Evolutionary conservation across 1,140 invertebrate genomes (phyloP).

Genomic region (Apis cerana): DNA sequence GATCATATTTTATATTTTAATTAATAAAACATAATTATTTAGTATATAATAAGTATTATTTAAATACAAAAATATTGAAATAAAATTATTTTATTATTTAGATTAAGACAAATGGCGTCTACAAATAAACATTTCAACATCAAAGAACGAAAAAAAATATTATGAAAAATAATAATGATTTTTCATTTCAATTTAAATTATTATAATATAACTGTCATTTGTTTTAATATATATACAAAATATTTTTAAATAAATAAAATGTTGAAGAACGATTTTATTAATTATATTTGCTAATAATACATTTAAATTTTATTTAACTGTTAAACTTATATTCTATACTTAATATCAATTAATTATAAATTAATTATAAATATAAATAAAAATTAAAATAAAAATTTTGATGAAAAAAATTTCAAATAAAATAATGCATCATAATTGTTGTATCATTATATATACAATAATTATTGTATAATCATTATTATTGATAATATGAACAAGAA

Average conservation of each 20-base stretch:
- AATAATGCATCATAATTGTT: no score
- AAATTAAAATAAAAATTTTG: no score
- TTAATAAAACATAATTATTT: neutral
- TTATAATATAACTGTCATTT: neutral
- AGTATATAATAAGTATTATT: neutral
- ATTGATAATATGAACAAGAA: neutral
- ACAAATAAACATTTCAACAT: neutral
- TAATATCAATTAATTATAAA: conserved; percentile 2
- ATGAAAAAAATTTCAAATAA: no score
- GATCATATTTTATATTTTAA: neutral
- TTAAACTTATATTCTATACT: conserved; percentile 11
- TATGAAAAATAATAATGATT: conserved; percentile 1
- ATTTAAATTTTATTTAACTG: conserved; percentile 40
- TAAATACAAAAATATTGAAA: neutral
- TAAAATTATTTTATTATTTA: neutral
- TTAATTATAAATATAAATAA: no score
- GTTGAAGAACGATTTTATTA: neutral
- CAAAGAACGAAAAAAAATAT: neutral
- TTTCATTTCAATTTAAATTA: conserved; percentile 5
- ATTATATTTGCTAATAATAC: conserved; percentile 12
- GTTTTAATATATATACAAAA: neutral
- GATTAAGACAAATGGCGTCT: neutral
- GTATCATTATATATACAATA: neutral
- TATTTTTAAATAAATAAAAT: conserved; percentile 3
- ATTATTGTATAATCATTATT: neutral